These are phyloP conservation scores for Cyclura pinguis DNA, from an alignment of 2,797 vertebrate species.

Conservation along the genomic window DNA sequence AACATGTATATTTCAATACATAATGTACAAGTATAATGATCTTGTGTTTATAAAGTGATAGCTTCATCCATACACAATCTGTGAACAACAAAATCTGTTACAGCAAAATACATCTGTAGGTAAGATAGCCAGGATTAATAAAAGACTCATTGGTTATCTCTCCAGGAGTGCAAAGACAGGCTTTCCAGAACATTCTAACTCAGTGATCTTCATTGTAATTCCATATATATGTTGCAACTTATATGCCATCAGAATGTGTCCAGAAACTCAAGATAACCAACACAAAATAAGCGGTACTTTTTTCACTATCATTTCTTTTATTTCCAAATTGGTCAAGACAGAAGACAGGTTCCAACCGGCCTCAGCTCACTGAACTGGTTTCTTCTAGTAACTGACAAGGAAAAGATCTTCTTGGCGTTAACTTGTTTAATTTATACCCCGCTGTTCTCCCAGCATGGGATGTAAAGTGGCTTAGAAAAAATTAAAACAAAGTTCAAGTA, in stretches of 20 bases:
- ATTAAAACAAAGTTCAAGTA: no score
- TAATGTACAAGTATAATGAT: neutral
- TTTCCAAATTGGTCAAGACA: neutral
- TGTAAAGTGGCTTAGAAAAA: no score
- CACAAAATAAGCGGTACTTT: neutral
- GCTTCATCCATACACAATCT: rapidly evolving
- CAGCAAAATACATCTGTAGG: neutral
- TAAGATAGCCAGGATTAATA: neutral
- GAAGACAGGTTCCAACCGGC: no score
- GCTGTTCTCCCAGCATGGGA: no score
- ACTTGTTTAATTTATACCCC: no score
- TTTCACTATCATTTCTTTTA: neutral
- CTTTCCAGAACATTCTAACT: neutral
- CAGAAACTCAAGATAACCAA: neutral
- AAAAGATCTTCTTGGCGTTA: no score
- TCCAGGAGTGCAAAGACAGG: neutral
- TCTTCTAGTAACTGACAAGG: no score
- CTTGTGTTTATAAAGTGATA: neutral
- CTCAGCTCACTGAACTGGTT: no score
- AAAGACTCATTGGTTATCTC: neutral
- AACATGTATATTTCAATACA: neutral
- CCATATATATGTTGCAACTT: neutral
- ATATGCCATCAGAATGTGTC: neutral
- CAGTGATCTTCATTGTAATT: neutral
- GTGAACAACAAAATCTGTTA: neutral